These are phyloP conservation scores for Stichopus horrens DNA, from an alignment of 53 echinoderm and acorn worm species.

Conservation along the genomic window DNA sequence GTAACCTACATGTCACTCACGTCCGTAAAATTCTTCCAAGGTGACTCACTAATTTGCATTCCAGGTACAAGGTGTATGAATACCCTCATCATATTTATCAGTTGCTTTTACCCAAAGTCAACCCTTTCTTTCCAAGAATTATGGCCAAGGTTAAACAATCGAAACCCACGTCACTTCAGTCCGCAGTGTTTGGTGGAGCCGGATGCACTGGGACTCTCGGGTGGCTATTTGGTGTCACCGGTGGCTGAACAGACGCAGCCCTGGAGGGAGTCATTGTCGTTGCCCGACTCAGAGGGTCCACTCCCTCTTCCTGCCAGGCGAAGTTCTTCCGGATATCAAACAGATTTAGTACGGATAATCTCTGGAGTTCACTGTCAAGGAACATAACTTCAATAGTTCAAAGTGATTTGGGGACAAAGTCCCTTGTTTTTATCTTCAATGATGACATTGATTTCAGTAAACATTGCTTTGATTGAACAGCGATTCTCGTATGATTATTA, in stretches of 20 bases:
- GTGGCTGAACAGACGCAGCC: not conserved
- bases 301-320: constrained; percentile 51
- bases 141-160: too few species aligned
- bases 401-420: not conserved
- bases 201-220: not conserved
- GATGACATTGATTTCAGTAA: too few species aligned
- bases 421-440: too few species aligned
- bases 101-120: too few species aligned
- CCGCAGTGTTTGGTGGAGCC: constrained; percentile 31
- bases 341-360: constrained; percentile 82
- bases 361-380: constrained; percentile 44
- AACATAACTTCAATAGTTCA: not conserved
- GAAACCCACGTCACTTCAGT: not conserved
- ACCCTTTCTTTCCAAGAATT: too few species aligned
- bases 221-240: constrained; percentile 14
- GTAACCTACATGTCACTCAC: too few species aligned
- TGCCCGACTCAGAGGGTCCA: not conserved
- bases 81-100: too few species aligned
- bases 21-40: too few species aligned
- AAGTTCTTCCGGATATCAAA: constrained; percentile 91
- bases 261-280: constrained; percentile 1
- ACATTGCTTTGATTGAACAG: too few species aligned
- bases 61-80: too few species aligned
- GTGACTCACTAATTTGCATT: too few species aligned
- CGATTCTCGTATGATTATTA: too few species aligned